These are phyloP conservation scores for Apamea monoglypha DNA, from an alignment of 2,888 invertebrate genomes.

Conservation along the genomic window DNA sequence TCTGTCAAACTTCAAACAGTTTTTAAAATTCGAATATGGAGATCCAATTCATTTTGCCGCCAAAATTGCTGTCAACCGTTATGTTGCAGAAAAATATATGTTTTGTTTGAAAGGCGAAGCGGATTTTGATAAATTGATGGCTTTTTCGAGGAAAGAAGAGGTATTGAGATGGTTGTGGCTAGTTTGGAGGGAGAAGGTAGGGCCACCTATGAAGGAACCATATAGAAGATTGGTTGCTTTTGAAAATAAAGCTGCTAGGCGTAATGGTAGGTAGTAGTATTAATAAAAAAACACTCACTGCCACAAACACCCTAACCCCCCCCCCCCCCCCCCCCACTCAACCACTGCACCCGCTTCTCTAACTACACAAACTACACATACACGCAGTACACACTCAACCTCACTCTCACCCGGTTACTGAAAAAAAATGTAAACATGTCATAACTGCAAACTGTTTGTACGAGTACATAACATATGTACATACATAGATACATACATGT, in stretches of 20 bases:
- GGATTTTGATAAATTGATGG: constrained; percentile 91
- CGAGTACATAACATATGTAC: no score
- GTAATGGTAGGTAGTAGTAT: constrained; percentile 87
- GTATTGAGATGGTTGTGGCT: constrained; percentile 92
- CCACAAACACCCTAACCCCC: no score
- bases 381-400: no score
- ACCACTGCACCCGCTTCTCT: no score
- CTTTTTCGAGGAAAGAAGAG: constrained; percentile 82
- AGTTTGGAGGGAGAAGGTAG: constrained; percentile 92
- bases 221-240: constrained; percentile 89
- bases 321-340: no score
- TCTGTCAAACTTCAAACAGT: constrained; percentile 67
- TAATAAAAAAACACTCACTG: no score
- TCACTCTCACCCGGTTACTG: no score
- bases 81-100: constrained; percentile 44
- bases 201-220: constrained; percentile 88
- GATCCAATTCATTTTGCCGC: constrained; percentile 63
- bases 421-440: no score
- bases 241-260: constrained; percentile 91
- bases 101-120: constrained; percentile 91
- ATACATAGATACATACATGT: no score
- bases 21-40: constrained; percentile 52
- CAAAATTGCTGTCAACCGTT: constrained; percentile 62
- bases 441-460: no score
- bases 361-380: no score